These are phyloP conservation scores for Cyanoliseus patagonus DNA, from an alignment of 2,113 vertebrate species.

Conservation along the genomic window DNA sequence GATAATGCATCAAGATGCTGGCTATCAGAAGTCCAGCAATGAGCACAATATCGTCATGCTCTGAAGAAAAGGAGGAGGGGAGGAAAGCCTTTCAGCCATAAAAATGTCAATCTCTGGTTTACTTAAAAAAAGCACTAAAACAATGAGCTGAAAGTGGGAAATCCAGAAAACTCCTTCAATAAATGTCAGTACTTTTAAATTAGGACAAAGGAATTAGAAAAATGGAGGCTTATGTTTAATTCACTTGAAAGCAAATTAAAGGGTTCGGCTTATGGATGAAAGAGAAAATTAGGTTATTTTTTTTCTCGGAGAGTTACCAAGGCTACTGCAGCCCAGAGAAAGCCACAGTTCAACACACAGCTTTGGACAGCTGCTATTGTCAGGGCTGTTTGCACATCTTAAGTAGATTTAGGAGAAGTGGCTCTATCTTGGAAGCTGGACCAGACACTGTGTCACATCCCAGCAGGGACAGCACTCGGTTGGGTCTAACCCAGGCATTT, in stretches of 20 bases:
- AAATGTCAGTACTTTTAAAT: slow-evolving; percentile 59
- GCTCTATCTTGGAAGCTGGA: neutral
- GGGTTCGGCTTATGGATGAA: slow-evolving; percentile 46
- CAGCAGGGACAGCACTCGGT: neutral
- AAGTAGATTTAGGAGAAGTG: neutral
- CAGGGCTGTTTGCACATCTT: slow-evolving; percentile 15
- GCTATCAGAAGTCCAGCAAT: neutral
- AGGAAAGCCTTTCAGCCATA: neutral
- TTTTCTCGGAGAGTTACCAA: slow-evolving; percentile 53
- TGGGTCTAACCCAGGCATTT: neutral
- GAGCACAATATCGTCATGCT: neutral
- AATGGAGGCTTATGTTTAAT: slow-evolving; percentile 65
- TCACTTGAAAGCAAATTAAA: slow-evolving; percentile 70
- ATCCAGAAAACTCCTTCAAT: slow-evolving; percentile 22
- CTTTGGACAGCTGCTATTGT: neutral
- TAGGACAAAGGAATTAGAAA: slow-evolving; percentile 66
- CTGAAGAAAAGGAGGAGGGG: neutral
- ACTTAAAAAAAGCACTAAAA: slow-evolving; percentile 17
- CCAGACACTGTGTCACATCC: neutral
- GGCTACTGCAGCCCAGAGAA: slow-evolving; percentile 58
- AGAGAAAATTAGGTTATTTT: slow-evolving; percentile 60
- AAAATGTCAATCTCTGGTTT: neutral
- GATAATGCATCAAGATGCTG: neutral
- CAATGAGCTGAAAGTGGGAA: slow-evolving; percentile 16
- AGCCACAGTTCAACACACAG: slow-evolving; percentile 30